Evolutionary conservation across 2,888 invertebrate species (phyloP).

Genomic region (Torymus auratus): DNA sequence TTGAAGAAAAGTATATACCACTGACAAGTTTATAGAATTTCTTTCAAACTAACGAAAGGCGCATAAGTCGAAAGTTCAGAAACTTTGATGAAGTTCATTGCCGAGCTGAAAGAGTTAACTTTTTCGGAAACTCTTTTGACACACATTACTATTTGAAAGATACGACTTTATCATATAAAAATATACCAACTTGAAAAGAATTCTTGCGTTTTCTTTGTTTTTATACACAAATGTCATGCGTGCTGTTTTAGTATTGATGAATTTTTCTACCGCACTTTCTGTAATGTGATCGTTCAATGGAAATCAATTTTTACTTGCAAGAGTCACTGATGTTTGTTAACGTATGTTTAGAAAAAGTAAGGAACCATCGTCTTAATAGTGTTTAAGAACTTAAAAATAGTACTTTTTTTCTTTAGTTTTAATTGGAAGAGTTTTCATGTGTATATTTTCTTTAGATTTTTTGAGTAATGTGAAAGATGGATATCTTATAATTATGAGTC

Average conservation of each 20-base stretch:
- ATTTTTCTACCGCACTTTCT: conserved; percentile 36
- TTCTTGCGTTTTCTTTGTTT: conserved; percentile 39
- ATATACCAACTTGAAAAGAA: conserved; percentile 37
- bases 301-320: conserved; percentile 43
- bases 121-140: conserved; percentile 12
- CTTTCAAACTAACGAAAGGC: conserved; percentile 45
- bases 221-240: conserved; percentile 35
- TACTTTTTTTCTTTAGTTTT: conserved; percentile 40
- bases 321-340: conserved; percentile 48
- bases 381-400: conserved; percentile 34
- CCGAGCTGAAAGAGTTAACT: conserved; percentile 5
- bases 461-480: conserved; percentile 23
- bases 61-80: conserved; percentile 4
- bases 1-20: background rate
- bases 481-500: conserved; percentile 27
- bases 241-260: conserved; percentile 37
- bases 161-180: conserved; percentile 50
- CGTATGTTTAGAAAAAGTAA: conserved; percentile 28
- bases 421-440: conserved; percentile 25
- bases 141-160: conserved; percentile 44
- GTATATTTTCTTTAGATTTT: conserved; percentile 37
- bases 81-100: conserved; percentile 17
- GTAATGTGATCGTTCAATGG: conserved; percentile 35
- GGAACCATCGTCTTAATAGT: conserved; percentile 37
- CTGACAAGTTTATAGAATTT: conserved; percentile 13